A percentile compares a stretch with the other conserved stretches of the same genome.
Evolutionary conservation across 1,140 invertebrate genomes (phyloP).

Genomic region (Kradibia gibbosae): DNA sequence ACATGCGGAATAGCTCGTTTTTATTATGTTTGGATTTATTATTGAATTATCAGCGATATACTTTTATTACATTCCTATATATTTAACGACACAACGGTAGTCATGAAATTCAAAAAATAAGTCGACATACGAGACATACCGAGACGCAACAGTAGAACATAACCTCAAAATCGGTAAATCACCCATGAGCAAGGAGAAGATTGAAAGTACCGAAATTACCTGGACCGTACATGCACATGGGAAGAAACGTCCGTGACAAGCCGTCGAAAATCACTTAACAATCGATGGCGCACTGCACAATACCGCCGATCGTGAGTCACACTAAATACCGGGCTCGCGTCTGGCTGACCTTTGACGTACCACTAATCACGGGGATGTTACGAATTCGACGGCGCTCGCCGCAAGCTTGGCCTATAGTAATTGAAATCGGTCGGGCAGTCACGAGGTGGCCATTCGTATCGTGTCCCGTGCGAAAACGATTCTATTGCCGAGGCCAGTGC

Average conservation of each 20-base stretch:
- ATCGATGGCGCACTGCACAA: too few species aligned
- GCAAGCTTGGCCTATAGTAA: not conserved
- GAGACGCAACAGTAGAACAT: not conserved
- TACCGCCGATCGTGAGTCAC: too few species aligned
- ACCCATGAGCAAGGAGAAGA: not conserved
- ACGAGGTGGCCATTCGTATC: slow-evolving; percentile 53
- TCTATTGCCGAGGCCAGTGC: not conserved
- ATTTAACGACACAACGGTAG: too few species aligned
- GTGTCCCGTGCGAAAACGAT: slow-evolving; percentile 45
- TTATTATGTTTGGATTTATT: too few species aligned
- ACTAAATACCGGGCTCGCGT: slow-evolving; percentile 44
- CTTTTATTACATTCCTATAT: too few species aligned
- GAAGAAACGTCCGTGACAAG: not conserved
- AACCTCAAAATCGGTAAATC: not conserved
- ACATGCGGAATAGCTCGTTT: not conserved
- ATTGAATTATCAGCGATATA: too few species aligned
- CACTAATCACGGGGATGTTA: slow-evolving; percentile 66
- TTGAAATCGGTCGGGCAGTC: not conserved
- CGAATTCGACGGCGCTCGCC: not conserved
- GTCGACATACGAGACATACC: not conserved
- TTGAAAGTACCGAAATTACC: slow-evolving; percentile 2
- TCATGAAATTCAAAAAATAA: too few species aligned
- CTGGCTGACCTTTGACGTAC: slow-evolving; percentile 70
- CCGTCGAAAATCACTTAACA: not conserved
- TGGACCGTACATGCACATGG: not conserved